These are phyloP conservation scores for Phrynocephalus vlangalii DNA, from an alignment of 2,797 vertebrate species.

Conservation along the genomic window DNA sequence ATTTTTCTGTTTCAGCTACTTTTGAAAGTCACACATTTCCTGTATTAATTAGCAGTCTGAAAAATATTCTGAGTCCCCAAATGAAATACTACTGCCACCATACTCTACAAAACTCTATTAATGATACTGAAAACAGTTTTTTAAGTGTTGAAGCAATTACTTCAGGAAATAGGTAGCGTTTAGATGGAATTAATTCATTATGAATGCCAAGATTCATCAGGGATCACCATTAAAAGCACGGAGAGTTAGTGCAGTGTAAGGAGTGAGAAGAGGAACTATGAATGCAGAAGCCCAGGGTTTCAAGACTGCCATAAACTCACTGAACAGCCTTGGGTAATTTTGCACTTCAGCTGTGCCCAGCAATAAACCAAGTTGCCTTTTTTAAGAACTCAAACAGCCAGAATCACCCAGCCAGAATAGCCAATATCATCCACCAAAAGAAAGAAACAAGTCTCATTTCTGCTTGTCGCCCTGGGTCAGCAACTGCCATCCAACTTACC, in stretches of 20 bases:
- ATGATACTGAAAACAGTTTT: conserved; percentile 12
- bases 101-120: neutral
- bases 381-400: too few relatives aligned
- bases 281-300: neutral
- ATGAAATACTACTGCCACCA: neutral
- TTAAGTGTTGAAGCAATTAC: conserved; percentile 5
- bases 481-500: neutral
- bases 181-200: conserved; percentile 23
- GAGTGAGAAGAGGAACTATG: neutral
- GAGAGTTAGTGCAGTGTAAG: neutral
- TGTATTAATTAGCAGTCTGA: conserved; percentile 8
- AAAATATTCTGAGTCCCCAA: neutral
- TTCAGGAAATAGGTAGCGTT: conserved; percentile 22
- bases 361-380: too few relatives aligned
- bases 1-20: neutral
- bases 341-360: neutral
- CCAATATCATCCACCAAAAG: too few relatives aligned
- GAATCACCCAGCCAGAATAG: too few relatives aligned
- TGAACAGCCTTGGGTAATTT: neutral
- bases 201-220: conserved; percentile 18
- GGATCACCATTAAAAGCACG: neutral
- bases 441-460: neutral
- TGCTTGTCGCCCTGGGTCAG: neutral
- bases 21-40: neutral
- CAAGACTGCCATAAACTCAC: neutral